A percentile compares a stretch with the other conserved stretches of the same genome.
Conservation (phyloP, 1,140 invertebrate genomes). For the Heliconius nattereri region DNA sequence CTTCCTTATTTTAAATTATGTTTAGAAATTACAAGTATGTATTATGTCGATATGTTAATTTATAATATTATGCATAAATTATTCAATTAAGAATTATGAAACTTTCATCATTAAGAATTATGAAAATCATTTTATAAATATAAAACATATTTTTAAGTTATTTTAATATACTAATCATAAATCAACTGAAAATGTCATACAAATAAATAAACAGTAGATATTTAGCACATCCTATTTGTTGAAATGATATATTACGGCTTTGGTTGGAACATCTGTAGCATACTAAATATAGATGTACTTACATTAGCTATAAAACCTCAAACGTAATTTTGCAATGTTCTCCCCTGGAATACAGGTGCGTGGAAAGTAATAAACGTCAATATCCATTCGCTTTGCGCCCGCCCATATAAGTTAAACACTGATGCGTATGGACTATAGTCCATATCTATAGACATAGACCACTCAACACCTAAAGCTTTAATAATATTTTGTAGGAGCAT, state of each 20-base stretch:
- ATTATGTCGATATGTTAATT: no score
- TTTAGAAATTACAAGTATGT: no score
- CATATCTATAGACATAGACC: no score
- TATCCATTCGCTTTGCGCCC: constrained; percentile 55
- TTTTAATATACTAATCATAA: no score
- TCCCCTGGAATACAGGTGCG: constrained; percentile 64
- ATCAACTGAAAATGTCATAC: background rate
- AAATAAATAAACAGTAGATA: constrained; percentile 16
- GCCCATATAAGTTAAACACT: constrained; percentile 46
- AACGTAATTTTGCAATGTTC: constrained; percentile 55
- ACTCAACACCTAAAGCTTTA: constrained; percentile 7
- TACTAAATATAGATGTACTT: constrained; percentile 62
- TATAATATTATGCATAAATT: no score
- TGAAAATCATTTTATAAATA: no score
- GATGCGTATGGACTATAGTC: constrained; percentile 22
- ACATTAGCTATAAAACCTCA: constrained; percentile 57
- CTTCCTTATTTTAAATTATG: no score
- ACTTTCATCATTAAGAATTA: no score
- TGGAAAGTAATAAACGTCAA: constrained; percentile 69
- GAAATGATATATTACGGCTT: constrained; percentile 38
- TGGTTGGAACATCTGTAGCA: constrained; percentile 57
- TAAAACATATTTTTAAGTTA: no score
- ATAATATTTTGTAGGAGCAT: background rate
- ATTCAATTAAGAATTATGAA: no score
- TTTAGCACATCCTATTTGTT: constrained; percentile 45